These are phyloP conservation scores for Dendrocincla fuliginosa DNA, from an alignment of 2,797 vertebrate species.

Conservation along the genomic window DNA sequence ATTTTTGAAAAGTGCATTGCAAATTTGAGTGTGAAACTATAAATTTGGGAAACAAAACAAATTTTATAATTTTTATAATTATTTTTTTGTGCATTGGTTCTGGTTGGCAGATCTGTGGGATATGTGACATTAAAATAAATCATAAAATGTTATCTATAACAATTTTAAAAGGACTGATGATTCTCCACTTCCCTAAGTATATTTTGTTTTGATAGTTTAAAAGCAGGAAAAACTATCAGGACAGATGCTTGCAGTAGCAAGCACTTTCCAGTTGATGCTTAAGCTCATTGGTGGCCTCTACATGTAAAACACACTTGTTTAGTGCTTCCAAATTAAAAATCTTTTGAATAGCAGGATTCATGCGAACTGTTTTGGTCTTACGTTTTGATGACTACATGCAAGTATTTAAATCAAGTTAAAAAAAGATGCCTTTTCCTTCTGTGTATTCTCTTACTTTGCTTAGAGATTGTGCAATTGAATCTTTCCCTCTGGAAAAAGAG, in stretches of 20 bases:
- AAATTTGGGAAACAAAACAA: background rate
- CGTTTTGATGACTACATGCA: background rate
- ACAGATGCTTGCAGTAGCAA: background rate
- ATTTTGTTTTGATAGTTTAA: background rate
- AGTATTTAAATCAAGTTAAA: background rate
- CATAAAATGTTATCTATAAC: background rate
- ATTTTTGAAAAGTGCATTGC: background rate
- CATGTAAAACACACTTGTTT: accelerated
- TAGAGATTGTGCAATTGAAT: background rate
- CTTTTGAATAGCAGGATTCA: background rate
- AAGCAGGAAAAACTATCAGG: background rate
- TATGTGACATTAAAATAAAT: background rate
- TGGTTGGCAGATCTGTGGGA: background rate
- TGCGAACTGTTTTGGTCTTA: background rate
- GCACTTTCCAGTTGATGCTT: background rate
- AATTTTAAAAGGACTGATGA: background rate
- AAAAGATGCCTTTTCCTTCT: background rate
- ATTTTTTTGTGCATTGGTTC: background rate
- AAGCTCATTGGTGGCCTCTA: background rate
- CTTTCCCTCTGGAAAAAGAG: background rate
- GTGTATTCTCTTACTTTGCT: background rate
- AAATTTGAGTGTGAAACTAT: background rate
- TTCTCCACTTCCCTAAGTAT: background rate
- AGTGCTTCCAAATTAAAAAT: background rate
- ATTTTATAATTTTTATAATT: background rate